Evolutionary conservation across 2,797 vertebrate species (phyloP).

Genomic region (Lerista edwardsae): DNA sequence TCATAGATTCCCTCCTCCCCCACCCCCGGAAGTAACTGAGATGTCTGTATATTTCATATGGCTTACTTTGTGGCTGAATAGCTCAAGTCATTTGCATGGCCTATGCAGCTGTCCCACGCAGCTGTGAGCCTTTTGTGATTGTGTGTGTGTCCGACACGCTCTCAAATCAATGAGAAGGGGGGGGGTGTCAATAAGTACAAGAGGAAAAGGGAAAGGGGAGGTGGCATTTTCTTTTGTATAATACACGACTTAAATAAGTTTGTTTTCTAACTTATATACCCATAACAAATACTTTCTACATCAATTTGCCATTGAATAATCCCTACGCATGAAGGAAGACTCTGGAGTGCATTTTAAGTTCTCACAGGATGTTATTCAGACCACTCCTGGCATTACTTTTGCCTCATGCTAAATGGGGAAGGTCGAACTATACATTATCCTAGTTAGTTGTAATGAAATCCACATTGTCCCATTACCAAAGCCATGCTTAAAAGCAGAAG

Average conservation of each 20-base stretch:
- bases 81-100: conserved; percentile 18
- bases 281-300: neutral
- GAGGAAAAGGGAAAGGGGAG: neutral
- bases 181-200: neutral
- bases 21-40: neutral
- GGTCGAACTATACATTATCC: neutral
- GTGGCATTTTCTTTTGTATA: neutral
- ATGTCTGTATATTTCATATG: conserved; percentile 21
- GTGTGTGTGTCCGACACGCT: conserved; percentile 21
- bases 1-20: neutral
- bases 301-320: neutral
- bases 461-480: too few species aligned
- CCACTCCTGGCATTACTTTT: neutral
- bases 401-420: neutral
- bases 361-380: neutral
- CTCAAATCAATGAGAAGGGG: conserved; percentile 1
- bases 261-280: neutral
- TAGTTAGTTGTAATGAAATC: too few species aligned
- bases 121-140: conserved; percentile 16
- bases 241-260: neutral
- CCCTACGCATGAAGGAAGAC: neutral
- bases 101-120: conserved; percentile 1
- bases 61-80: conserved; percentile 16
- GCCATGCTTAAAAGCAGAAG: too few species aligned
- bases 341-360: neutral